Evolutionary conservation across 1,140 invertebrate species (phyloP).

Genomic region (Frieseomelitta varia): DNA sequence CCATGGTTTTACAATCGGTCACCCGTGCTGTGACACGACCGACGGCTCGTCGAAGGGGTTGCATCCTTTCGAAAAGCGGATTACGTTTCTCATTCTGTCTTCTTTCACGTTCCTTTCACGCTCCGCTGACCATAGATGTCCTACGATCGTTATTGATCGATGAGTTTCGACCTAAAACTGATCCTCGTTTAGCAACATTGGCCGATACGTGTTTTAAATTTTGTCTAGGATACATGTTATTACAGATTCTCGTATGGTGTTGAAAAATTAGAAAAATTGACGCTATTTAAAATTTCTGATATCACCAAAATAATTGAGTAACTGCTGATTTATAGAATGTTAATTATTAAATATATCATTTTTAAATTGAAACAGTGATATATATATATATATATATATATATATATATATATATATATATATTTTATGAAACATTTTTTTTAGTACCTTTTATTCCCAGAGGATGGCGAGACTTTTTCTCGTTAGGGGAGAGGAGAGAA

Average conservation of each 20-base stretch:
- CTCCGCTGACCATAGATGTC: neutral
- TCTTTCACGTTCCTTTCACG: slow-evolving; percentile 57
- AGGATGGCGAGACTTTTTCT: neutral
- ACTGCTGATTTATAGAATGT: no score
- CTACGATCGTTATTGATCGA: slow-evolving; percentile 40
- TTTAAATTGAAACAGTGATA: neutral
- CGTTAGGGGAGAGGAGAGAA: neutral
- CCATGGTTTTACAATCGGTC: slow-evolving; percentile 83
- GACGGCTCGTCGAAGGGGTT: slow-evolving; percentile 75
- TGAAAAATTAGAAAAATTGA: no score
- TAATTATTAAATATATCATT: no score
- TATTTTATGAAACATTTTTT: neutral
- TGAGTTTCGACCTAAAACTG: neutral
- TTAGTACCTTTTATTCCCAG: neutral
- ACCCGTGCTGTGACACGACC: slow-evolving; percentile 81
- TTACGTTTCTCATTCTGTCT: slow-evolving; percentile 68
- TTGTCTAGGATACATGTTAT: no score
- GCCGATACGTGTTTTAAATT: no score
- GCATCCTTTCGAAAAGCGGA: slow-evolving; percentile 79
- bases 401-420: neutral
- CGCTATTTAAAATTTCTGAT: neutral
- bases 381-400: neutral
- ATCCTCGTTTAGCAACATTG: neutral
- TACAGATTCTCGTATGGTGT: no score
- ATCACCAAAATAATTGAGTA: no score